Base-by-base conservation (phyloP, 1,140 invertebrate genomes). In the Bradysia coprophila region DNA sequence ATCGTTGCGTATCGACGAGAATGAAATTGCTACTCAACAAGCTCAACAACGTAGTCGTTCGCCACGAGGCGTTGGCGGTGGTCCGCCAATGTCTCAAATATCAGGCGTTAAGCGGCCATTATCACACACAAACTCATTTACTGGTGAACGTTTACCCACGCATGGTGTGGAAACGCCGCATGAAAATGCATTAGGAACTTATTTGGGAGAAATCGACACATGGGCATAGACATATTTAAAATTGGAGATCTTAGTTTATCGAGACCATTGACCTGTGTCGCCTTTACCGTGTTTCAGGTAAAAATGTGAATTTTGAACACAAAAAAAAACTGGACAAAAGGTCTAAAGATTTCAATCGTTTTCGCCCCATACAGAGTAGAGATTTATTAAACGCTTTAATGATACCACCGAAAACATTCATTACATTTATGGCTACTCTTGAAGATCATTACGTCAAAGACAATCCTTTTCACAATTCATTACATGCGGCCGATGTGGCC, bases 171-270 rank as follows among this genome's bases (percentile, higher is more conserved):
- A 95, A 51, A 92, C 91, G 32, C 71, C 76, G 10, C 72, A 81
- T 51, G 90, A 94, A 57, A 81, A 87, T 39, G 83, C 93, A 49
- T 72, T 98, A 41, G 82, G 80, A 54, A 76, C 82, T 62, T 78
- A 84, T 61, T 67, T 95, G 40, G 72, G 72, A 18, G 82, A 91
- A 46, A 73, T 97, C 28, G 86, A 96, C 61, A 84, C 80, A 55
- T 98, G 95, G 95, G 94, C 41, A 80, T 96, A 40, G 92, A 98
- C 63, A 86, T 98, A 54, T 98, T 98, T 75, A 86, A 83, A 65
- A 82, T 98, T 59, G 76, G 84, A 48, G 86, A 95, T 51, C 67
- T 91, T 39, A 92, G 92, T 38, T 80, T 75, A 56, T 81, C 84
- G 53, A 70, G 85, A 51, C 89, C 94, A 41, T 71, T 98, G 31